Base-by-base conservation (phyloP, 2,888 invertebrate species). In the Embidobia sp. region DNA sequence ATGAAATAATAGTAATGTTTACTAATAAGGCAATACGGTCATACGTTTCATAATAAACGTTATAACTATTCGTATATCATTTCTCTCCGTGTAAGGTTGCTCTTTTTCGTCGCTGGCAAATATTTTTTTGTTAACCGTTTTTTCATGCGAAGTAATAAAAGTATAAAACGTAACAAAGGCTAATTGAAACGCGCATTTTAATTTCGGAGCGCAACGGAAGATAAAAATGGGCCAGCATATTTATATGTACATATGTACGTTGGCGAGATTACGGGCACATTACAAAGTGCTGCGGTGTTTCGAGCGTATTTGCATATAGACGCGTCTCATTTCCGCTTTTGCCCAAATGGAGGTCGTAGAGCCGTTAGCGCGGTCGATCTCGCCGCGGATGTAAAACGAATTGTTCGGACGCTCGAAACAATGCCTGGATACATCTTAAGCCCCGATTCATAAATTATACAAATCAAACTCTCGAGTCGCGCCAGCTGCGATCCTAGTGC, bases 301-400 rank as follows among this genome's bases (percentile, higher is more conserved):
- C 57, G 63, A 55, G 46, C 18, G 69, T 64, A 84, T 85, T 83
- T 85, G 79, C 84, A 84, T 83, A 81, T 72, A 80, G 78, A 77
- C 80, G 79, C 78, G 79, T 78, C 74, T 80, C 81, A 85, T 85
- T 86, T 86, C 84, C 85, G 85, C 82, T 84, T 84, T 82, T 82
- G 81, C 82, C 84, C 79, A 85, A 86, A 87, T 85, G 80, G 84
- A 86, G 85, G 85, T 85, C 85, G 83, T 75, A 76, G 78, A 80
- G 83, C 84, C 83, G 83, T 83, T 84, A 84, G 73, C 78, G 77
- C 79, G 77, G 79, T 79, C 81, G 81, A 81, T 80, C 82, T 80
- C 81, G 19, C 78, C 77, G 79, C 80, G 80, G 79, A 76, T 69
- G 64, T 77, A 76, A 59, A 73, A 61, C 73, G 69, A 69, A 77